Base-by-base conservation (phyloP, 1,140 invertebrate genomes). In the Camponotus pennsylvanicus region DNA sequence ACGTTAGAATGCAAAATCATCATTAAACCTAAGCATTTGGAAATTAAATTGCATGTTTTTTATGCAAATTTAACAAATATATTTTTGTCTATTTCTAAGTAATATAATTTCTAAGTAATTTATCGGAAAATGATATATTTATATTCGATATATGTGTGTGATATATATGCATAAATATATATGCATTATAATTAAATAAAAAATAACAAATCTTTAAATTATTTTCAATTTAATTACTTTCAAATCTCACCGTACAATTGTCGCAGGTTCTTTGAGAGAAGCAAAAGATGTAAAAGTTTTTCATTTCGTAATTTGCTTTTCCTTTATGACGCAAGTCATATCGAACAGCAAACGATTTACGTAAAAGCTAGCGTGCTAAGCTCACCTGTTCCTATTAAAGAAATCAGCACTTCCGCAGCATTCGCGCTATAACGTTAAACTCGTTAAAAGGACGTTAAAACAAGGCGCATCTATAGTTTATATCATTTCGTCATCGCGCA, bases 361-460 rank as follows among this genome's bases (percentile, higher is more conserved):
- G 13, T 42, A 42, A 69, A 79, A 66, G 3, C 2, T 42, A 8
- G n/a, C 32, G 34, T 40, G 63, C n/a, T 34, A 37, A 34, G 34
- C 34, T 70, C 15, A 27, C 34, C 15, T 42, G 49, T 57, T 13
- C 7, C 49, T 70, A 3, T 80, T 80, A 70, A 70, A 2, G 4
- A 57, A 80, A 69, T 70, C 77, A 69, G 45, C 64, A 57, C 15
- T 27, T 69, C 15, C 15, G 8, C 55, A 9, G 1, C 49, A 57
- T 42, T n/a, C 37, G 18, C 37, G 66, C 8, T 52, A 52, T 34
- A 75, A 52, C 15, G 13, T 52, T 55, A 37, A 40, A 45, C 27
- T 45, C 13, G 70, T 76, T 75, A 75, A 63, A 55, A 59, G 13
- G 49, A 82, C 32, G 78, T 71, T 82, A 82, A 82, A 73, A 70